Evolutionary conservation across 2,888 invertebrate species (phyloP).

Genomic region (Balanococcus diminutus): DNA sequence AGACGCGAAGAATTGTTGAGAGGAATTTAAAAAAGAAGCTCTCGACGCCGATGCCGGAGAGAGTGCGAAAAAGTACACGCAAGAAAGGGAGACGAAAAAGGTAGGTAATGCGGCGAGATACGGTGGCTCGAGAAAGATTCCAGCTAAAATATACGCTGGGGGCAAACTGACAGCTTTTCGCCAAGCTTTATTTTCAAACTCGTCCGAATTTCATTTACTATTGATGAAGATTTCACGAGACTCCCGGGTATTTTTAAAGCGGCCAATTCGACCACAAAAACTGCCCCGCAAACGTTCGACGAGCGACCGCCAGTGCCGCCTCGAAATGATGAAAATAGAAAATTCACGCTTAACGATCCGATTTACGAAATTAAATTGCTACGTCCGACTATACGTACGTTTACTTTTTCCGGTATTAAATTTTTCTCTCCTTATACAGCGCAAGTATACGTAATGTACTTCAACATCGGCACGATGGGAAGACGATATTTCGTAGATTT

Average conservation of each 20-base stretch:
- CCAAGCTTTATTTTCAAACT: slow-evolving; percentile 34
- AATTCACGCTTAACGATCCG: slow-evolving; percentile 42
- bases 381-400: neutral
- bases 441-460: no score
- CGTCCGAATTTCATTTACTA: slow-evolving; percentile 42
- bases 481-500: neutral
- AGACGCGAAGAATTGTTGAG: slow-evolving; percentile 3
- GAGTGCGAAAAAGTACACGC: neutral
- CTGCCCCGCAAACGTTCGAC: slow-evolving; percentile 17
- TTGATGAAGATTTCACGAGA: slow-evolving; percentile 49
- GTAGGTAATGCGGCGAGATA: neutral
- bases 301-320: neutral
- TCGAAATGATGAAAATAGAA: slow-evolving; percentile 28
- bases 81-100: neutral
- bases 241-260: slow-evolving; percentile 44
- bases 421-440: no score
- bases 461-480: neutral
- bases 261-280: slow-evolving; percentile 17
- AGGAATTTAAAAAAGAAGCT: neutral
- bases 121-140: neutral
- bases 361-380: slow-evolving; percentile 42
- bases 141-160: slow-evolving; percentile 27
- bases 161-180: slow-evolving; percentile 34
- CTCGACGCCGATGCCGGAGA: no score
- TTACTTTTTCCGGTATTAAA: slow-evolving; percentile 3